Evolutionary conservation across 2,797 vertebrate species (phyloP).

Genomic region (Phalanger gymnotis): DNA sequence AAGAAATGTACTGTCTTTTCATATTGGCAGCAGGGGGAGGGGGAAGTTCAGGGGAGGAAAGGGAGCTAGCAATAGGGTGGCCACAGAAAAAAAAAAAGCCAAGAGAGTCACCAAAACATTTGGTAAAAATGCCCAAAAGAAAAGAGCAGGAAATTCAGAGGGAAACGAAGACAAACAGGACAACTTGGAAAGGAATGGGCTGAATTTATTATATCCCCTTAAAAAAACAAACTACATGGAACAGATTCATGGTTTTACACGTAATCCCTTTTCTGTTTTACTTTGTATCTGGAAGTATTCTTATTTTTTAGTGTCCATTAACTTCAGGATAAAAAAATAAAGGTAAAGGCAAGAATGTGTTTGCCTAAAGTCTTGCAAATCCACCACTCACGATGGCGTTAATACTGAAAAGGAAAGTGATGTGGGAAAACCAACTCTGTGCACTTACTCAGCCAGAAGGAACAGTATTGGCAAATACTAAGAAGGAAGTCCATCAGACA

Average conservation of each 20-base stretch:
- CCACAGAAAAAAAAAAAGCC: too few relatives aligned
- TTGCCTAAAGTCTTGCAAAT: neutral
- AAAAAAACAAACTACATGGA: neutral
- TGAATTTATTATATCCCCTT: neutral
- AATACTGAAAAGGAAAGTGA: neutral
- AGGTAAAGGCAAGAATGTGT: neutral
- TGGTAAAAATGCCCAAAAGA: too few relatives aligned
- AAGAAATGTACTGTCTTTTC: neutral
- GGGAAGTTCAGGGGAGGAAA: too few relatives aligned
- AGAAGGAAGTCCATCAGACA: neutral
- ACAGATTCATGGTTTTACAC: neutral
- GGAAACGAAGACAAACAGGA: neutral
- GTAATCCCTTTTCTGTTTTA: neutral
- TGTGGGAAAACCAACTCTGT: too few relatives aligned
- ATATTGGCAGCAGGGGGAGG: fast-evolving
- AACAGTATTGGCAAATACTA: neutral
- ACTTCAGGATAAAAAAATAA: neutral
- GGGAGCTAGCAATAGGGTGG: too few relatives aligned
- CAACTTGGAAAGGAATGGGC: neutral
- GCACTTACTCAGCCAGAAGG: too few relatives aligned
- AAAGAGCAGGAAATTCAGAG: neutral
- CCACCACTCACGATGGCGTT: neutral
- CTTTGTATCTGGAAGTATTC: neutral
- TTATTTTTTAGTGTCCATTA: neutral
- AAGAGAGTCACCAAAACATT: too few relatives aligned